Base-by-base conservation (phyloP, 2,888 invertebrate genomes). In the Phragmatobia fuliginosa region DNA sequence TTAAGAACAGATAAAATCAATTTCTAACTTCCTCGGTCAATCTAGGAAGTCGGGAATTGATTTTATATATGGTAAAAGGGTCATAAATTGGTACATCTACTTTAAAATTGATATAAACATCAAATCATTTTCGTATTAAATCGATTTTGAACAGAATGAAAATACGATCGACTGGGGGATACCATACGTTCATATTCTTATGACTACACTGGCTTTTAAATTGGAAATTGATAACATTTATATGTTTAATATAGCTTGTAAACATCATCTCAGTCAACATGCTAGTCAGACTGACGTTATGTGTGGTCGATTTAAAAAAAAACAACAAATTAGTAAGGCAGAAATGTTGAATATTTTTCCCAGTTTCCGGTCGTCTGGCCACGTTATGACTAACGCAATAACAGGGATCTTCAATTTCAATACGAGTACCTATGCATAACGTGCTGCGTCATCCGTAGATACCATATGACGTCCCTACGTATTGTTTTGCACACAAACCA, bases 331-430 rank as follows among this genome's bases (percentile, higher is more conserved):
- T 62, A 67, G 70, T 72, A 66, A 56, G 6, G 64, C 70, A 62
- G 64, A 70, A 28, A 28, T 21, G 11, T 41, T 62, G 18, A 28
- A 65, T 74, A 76, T 81, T 83, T 71, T 74, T 83, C 78, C 78
- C 75, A 79, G 64, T 77, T 73, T 79, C 83, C 82, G 82, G 60
- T 58, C 67, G 79, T 83, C 74, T 77, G 65, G 67, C 38, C 21
- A 41, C 28, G 31, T 18, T 68, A 49, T 82, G 83, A 82, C 73
- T 83, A 79, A 83, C 63, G 28, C 74, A 60, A 66, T 67, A 66
- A 70, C 72, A 81, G 72, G 75, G 73, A 72, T 75, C 65, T 81
- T 79, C 81, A 70, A 77, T 45, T 63, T 33, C 49, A 62, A 52
- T 36, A 64, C 36, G 11, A 21, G 7, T 33, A 60, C 62, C 66